Percentiles rank a stretch among this genome's conserved stretches.
Evolutionary conservation across 1,140 invertebrate species (phyloP).

Genomic region (Temnothorax longispinosus): DNA sequence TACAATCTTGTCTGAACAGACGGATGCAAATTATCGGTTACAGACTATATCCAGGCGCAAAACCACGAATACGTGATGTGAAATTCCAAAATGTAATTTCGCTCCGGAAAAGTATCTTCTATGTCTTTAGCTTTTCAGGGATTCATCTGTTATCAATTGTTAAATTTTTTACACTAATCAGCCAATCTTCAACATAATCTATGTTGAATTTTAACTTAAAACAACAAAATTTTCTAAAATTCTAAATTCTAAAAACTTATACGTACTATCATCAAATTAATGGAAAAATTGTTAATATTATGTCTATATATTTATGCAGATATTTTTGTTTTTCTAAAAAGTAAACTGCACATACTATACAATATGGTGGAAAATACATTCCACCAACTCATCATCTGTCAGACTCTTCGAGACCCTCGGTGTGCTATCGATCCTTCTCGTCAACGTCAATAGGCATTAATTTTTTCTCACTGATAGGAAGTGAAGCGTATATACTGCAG

Average conservation of each 20-base stretch:
- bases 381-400: not conserved
- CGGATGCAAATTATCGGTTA: conserved; percentile 18
- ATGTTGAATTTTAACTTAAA: not conserved
- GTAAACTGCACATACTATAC: not conserved
- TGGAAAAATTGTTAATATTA: not conserved
- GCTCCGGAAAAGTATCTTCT: not conserved
- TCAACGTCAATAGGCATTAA: conserved; percentile 50
- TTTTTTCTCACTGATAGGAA: conserved; percentile 47
- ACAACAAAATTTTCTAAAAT: not conserved
- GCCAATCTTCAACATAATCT: not conserved
- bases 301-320: not conserved
- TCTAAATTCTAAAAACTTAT: not conserved
- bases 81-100: conserved; percentile 6
- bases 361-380: not conserved
- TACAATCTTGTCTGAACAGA: conserved; percentile 23
- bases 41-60: not conserved
- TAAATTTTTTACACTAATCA: not conserved
- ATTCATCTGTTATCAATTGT: not conserved
- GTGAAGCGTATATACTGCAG: not conserved
- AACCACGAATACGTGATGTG: not conserved
- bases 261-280: not conserved
- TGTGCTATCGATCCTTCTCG: conserved; percentile 2
- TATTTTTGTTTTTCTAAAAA: not conserved
- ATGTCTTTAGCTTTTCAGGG: not conserved
- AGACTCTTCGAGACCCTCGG: not conserved